Conservation (phyloP, 2,888 invertebrate species). For the Carpatolechia fugitivella region DNA sequence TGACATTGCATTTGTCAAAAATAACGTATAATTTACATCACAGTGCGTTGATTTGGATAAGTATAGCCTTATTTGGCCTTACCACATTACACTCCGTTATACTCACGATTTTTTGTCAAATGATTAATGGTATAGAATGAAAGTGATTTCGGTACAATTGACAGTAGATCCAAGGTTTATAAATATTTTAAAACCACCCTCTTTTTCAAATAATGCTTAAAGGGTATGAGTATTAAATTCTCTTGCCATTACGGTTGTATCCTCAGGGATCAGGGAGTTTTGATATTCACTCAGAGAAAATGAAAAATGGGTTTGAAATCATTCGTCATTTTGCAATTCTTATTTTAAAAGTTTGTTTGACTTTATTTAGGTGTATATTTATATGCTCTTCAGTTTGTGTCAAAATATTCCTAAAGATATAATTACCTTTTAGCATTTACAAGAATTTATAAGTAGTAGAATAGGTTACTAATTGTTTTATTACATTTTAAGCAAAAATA, state of each 20-base stretch:
- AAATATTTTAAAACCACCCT: constrained; percentile 55
- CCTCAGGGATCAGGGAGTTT: constrained; percentile 40
- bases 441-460: too few relatives aligned
- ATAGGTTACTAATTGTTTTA: too few relatives aligned
- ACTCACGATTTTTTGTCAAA: constrained; percentile 44
- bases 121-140: constrained; percentile 65
- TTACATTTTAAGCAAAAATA: too few relatives aligned
- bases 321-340: constrained; percentile 21
- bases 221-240: constrained; percentile 45
- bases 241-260: constrained; percentile 48
- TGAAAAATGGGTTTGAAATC: constrained; percentile 44
- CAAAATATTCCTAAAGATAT: too few relatives aligned
- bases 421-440: too few relatives aligned
- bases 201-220: constrained; percentile 52
- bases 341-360: not conserved
- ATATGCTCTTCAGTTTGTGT: too few relatives aligned
- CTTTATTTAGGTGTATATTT: too few relatives aligned
- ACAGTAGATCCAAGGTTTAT: constrained; percentile 53
- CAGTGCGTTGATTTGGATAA: constrained; percentile 10
- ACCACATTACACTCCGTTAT: not conserved
- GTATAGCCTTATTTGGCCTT: constrained; percentile 4
- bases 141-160: constrained; percentile 61
- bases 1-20: not conserved
- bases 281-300: constrained; percentile 34
- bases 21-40: constrained; percentile 11